phyloP scores from a whole-genome alignment of 2,797 vertebrate species.

The Phrynocephalus forsythii region DNA sequence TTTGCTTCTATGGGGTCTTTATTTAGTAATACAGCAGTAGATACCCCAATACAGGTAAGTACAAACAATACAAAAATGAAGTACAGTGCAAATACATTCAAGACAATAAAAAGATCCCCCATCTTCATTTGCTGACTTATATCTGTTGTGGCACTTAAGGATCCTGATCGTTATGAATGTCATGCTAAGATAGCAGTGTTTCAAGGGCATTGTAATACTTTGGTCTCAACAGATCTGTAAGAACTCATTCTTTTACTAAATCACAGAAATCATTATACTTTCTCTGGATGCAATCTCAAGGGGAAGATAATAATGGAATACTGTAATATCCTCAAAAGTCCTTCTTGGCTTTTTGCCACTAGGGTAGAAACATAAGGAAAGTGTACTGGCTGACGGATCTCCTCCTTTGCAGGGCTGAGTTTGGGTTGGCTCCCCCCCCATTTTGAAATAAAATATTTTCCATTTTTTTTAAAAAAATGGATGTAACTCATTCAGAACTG shows the following conservation, averaged over 20 bases:
- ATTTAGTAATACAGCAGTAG: slow-evolving; percentile 7
- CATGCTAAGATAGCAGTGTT: not conserved
- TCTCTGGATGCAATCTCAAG: not conserved
- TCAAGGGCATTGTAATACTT: not conserved
- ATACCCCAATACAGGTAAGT: not conserved
- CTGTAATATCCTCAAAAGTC: not conserved
- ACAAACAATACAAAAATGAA: slow-evolving; percentile 20
- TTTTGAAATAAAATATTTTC: not conserved
- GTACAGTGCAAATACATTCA: slow-evolving; percentile 14
- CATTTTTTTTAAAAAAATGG: too few relatives aligned
- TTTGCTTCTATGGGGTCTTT: not conserved
- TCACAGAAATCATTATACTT: not conserved
- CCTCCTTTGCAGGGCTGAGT: not conserved
- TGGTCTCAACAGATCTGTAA: not conserved
- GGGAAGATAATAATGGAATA: not conserved
- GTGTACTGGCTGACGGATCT: not conserved
- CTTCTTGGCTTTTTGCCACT: not conserved
- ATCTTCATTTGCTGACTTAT: not conserved
- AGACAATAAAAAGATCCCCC: not conserved
- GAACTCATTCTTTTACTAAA: not conserved
- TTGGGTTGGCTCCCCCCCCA: too few relatives aligned
- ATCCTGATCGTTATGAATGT: not conserved
- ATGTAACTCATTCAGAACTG: not conserved
- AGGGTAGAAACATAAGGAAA: not conserved
- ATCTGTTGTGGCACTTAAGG: not conserved